phyloP scores from a whole-genome alignment of 2,888 invertebrate species.

The Sinohyriopsis cumingii region DNA sequence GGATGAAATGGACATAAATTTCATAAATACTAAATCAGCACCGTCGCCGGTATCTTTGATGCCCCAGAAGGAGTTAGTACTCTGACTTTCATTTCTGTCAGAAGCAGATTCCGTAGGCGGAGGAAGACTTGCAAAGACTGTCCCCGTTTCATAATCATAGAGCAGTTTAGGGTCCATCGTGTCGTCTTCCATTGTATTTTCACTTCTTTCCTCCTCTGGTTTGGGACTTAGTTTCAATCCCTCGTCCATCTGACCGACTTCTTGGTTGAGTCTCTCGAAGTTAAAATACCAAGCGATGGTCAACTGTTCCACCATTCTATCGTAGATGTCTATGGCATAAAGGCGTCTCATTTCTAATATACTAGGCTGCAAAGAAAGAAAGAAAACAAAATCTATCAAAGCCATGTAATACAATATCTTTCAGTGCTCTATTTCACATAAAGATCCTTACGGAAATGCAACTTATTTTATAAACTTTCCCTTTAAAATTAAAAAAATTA shows the following conservation, averaged over 20 bases:
- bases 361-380: too few relatives aligned
- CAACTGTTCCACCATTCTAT: conserved; percentile 24
- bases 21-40: conserved; percentile 8
- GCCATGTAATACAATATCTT: too few relatives aligned
- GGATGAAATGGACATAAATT: conserved; percentile 7
- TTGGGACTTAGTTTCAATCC: neutral
- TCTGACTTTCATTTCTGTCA: neutral
- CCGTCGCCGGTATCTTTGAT: conserved; percentile 13
- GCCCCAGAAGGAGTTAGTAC: conserved; percentile 13
- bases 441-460: too few relatives aligned
- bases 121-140: conserved; percentile 18
- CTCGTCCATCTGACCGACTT: neutral
- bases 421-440: too few relatives aligned
- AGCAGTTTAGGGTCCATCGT: conserved; percentile 12
- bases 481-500: too few relatives aligned
- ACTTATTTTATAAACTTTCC: too few relatives aligned
- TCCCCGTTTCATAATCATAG: conserved; percentile 13
- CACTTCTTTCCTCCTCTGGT: neutral
- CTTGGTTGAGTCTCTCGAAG: conserved; percentile 3
- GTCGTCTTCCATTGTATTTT: neutral
- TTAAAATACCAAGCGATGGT: conserved; percentile 25
- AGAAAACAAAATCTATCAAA: too few relatives aligned
- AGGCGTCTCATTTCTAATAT: conserved; percentile 18
- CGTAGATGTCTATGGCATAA: conserved; percentile 31
- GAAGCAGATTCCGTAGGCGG: conserved; percentile 4